Evolutionary conservation across 2,113 vertebrate species (phyloP).

Genomic region (Ciconia boyciana): DNA sequence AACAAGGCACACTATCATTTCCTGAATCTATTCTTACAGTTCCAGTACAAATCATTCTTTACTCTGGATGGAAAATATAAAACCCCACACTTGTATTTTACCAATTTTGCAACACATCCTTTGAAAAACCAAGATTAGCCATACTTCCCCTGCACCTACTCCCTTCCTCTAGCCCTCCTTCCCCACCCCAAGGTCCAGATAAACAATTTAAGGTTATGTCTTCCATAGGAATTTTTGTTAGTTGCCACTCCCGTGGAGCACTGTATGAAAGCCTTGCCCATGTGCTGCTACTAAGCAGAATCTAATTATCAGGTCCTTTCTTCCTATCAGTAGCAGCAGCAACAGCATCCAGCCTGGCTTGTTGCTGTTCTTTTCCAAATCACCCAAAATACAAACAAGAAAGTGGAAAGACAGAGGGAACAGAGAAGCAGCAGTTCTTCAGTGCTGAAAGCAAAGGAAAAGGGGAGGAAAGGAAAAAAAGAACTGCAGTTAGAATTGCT

Average conservation of each 20-base stretch:
- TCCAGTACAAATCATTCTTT: neutral
- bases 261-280: neutral
- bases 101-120: neutral
- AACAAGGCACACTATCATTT: neutral
- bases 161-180: neutral
- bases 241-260: neutral
- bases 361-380: neutral
- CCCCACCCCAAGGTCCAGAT: neutral
- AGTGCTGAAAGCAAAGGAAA: neutral
- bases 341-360: neutral
- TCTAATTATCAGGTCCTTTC: neutral
- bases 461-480: neutral
- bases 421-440: neutral
- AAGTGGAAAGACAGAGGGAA: neutral
- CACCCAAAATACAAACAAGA: neutral
- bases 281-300: neutral
- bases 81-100: neutral
- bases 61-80: neutral
- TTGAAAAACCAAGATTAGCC: neutral
- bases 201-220: neutral
- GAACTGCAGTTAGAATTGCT: neutral
- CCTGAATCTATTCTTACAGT: neutral
- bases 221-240: neutral
- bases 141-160: neutral
- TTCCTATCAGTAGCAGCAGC: neutral